These are phyloP conservation scores for Drosophila limbata DNA, from an alignment of 2,888 invertebrate species.

Conservation along the genomic window DNA sequence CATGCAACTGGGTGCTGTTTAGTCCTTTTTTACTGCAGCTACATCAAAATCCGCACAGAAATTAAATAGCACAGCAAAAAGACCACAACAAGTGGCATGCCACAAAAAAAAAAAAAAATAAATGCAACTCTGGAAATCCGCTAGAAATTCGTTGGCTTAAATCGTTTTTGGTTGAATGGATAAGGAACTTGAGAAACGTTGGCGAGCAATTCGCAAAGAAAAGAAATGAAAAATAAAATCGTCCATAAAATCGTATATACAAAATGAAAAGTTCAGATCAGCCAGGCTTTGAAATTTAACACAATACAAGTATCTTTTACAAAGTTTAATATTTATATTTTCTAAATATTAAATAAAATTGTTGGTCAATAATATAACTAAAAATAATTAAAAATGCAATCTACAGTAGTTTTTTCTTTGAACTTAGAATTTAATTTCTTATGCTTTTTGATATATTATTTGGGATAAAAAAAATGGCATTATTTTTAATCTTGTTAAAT, in stretches of 20 bases:
- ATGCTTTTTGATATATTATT: neutral
- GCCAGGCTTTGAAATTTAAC: neutral
- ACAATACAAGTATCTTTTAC: too few relatives aligned
- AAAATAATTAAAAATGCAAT: too few relatives aligned
- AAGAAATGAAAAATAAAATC: constrained; percentile 2
- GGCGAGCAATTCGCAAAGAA: constrained; percentile 11
- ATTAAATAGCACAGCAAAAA: constrained; percentile 61
- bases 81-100: constrained; percentile 63
- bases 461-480: neutral
- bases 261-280: neutral
- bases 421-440: too few relatives aligned
- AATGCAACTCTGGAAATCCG: constrained; percentile 40
- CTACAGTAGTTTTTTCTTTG: too few relatives aligned
- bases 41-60: constrained; percentile 66
- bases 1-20: constrained; percentile 43
- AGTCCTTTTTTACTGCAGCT: constrained; percentile 65
- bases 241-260: neutral
- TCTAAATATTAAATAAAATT: too few relatives aligned
- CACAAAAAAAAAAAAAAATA: constrained; percentile 24
- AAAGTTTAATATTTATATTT: too few relatives aligned
- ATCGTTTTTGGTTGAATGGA: constrained; percentile 41
- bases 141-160: constrained; percentile 44
- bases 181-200: constrained; percentile 35
- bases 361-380: too few relatives aligned
- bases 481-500: neutral